A percentile compares a stretch with the other conserved stretches of the same genome.
phyloP scores from a whole-genome alignment of 2,113 vertebrate species.

The Oreamnos americanus region DNA sequence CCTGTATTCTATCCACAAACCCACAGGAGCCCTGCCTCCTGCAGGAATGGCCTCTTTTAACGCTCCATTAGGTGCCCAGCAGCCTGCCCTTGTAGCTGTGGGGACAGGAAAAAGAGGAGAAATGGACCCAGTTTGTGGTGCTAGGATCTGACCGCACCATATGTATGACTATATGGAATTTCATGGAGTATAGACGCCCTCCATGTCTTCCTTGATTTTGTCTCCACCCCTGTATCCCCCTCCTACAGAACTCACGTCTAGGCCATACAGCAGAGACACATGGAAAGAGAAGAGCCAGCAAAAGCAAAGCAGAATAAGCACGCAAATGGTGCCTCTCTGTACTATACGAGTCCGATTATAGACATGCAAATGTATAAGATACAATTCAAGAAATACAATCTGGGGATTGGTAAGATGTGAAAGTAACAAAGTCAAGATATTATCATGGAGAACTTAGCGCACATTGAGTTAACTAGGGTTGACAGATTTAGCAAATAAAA shows the following conservation, averaged over 20 bases:
- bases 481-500: not conserved
- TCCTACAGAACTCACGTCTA: not conserved
- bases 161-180: too few species aligned
- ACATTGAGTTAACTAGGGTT: not conserved
- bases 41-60: not conserved
- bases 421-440: not conserved
- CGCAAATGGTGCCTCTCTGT: not conserved
- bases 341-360: not conserved
- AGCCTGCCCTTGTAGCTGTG: not conserved
- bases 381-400: not conserved
- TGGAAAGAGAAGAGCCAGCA: not conserved
- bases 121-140: too few species aligned
- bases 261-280: not conserved
- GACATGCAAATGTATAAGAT: not conserved
- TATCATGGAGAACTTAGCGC: not conserved
- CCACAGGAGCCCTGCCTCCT: not conserved
- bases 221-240: not conserved
- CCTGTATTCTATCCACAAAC: not conserved
- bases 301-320: not conserved
- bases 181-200: not conserved
- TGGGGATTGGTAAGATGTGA: not conserved
- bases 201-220: not conserved
- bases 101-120: not conserved
- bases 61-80: too few species aligned
- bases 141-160: not conserved